Evolutionary conservation across 1,140 invertebrate genomes (phyloP).

Genomic region (Drosophila lowei): DNA sequence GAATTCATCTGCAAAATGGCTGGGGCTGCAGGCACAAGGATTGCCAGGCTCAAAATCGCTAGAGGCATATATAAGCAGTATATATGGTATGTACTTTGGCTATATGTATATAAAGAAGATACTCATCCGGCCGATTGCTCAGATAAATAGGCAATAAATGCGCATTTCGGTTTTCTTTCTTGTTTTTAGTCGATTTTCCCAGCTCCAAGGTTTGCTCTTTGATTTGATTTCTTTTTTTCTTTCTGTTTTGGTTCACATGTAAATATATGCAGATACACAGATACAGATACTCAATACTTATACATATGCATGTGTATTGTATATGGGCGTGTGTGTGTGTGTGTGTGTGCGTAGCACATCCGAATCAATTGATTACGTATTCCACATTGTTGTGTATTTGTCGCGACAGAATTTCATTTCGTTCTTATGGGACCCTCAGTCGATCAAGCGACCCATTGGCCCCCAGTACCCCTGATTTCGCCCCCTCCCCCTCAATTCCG

Average conservation of each 20-base stretch:
- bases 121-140: constrained; percentile 36
- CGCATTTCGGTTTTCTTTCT: constrained; percentile 41
- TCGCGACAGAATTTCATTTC: constrained; percentile 80
- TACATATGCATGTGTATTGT: constrained; percentile 11
- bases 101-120: constrained; percentile 10
- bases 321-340: constrained; percentile 22
- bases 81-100: neutral
- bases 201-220: constrained; percentile 27
- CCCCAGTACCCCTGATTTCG: constrained; percentile 1
- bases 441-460: constrained; percentile 58
- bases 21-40: neutral
- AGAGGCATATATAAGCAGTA: neutral
- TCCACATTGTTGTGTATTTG: constrained; percentile 68
- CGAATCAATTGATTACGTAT: constrained; percentile 78
- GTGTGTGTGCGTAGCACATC: constrained; percentile 28
- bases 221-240: constrained; percentile 14
- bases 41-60: neutral
- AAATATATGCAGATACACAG: constrained; percentile 67
- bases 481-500: constrained; percentile 1
- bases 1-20: constrained; percentile 22
- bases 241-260: constrained; percentile 30
- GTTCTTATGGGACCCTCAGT: constrained; percentile 66
- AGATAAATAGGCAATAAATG: constrained; percentile 77
- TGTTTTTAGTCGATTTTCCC: constrained; percentile 24
- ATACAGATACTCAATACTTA: constrained; percentile 5